These are phyloP conservation scores for Macrosteles quadrilineatus DNA, from an alignment of 1,140 invertebrate species.

Conservation along the genomic window DNA sequence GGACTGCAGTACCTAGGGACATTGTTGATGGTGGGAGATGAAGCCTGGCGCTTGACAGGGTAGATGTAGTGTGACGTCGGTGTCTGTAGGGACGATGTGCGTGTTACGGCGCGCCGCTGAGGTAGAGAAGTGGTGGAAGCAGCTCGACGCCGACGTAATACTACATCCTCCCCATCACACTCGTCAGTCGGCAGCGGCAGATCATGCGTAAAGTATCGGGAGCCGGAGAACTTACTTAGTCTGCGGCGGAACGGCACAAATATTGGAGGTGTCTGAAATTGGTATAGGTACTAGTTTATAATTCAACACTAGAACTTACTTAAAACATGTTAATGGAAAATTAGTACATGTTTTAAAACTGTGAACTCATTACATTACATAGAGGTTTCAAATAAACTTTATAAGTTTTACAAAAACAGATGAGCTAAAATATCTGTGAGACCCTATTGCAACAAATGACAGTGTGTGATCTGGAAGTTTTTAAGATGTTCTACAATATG, in stretches of 20 bases:
- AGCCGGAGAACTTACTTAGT: slow-evolving; percentile 53
- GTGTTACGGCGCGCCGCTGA: slow-evolving; percentile 43
- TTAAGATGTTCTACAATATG: too few relatives aligned
- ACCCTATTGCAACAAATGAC: too few relatives aligned
- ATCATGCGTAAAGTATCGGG: slow-evolving; percentile 62
- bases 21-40: slow-evolving; percentile 45
- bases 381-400: too few relatives aligned
- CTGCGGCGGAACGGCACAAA: slow-evolving; percentile 49
- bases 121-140: slow-evolving; percentile 47
- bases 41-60: slow-evolving; percentile 43
- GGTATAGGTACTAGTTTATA: too few relatives aligned
- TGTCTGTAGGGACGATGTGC: slow-evolving; percentile 46
- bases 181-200: slow-evolving; percentile 62
- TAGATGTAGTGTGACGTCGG: slow-evolving; percentile 21
- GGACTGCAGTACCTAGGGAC: slow-evolving; percentile 31
- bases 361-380: too few relatives aligned
- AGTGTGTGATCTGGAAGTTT: too few relatives aligned
- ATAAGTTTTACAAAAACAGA: too few relatives aligned
- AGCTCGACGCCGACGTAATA: slow-evolving; percentile 50
- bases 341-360: too few relatives aligned
- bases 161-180: slow-evolving; percentile 51
- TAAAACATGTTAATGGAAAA: too few relatives aligned
- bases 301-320: too few relatives aligned
- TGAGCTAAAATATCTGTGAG: too few relatives aligned
- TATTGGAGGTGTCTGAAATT: slow-evolving; percentile 45